Conservation (phyloP, 1,140 invertebrate species). For the Dolichoris vasculosae region DNA sequence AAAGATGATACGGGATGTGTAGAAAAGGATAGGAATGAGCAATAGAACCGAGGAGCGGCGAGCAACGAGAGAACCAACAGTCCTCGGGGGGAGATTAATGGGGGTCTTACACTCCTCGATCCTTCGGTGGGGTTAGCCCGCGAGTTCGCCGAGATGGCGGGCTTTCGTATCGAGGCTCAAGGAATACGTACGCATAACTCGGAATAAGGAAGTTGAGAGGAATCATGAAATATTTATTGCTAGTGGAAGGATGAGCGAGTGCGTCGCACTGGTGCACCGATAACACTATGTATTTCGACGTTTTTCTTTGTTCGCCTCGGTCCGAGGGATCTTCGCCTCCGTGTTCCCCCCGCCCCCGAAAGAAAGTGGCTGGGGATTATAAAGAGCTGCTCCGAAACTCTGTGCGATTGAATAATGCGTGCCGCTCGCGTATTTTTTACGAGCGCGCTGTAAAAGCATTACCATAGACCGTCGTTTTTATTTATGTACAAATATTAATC, state of each 20-base stretch:
- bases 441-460: too few relatives aligned
- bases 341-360: not conserved
- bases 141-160: slow-evolving; percentile 7
- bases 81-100: slow-evolving; percentile 46
- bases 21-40: not conserved
- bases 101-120: slow-evolving; percentile 34
- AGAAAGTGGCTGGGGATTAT: not conserved
- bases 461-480: too few relatives aligned
- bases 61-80: not conserved
- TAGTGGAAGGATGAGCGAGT: not conserved
- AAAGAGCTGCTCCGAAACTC: not conserved
- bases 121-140: slow-evolving; percentile 1
- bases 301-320: not conserved
- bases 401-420: not conserved
- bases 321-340: not conserved
- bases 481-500: too few relatives aligned
- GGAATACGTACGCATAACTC: not conserved
- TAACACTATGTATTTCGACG: not conserved
- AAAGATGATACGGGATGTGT: not conserved
- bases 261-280: not conserved
- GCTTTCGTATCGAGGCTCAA: not conserved
- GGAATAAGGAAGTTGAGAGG: not conserved
- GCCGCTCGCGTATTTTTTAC: too few relatives aligned
- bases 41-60: too few relatives aligned
- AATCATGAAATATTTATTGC: slow-evolving; percentile 39